A percentile compares a stretch with the other conserved stretches of the same genome.
phyloP scores from a whole-genome alignment of 2,888 invertebrate species.

The Caradrina kadenii region DNA sequence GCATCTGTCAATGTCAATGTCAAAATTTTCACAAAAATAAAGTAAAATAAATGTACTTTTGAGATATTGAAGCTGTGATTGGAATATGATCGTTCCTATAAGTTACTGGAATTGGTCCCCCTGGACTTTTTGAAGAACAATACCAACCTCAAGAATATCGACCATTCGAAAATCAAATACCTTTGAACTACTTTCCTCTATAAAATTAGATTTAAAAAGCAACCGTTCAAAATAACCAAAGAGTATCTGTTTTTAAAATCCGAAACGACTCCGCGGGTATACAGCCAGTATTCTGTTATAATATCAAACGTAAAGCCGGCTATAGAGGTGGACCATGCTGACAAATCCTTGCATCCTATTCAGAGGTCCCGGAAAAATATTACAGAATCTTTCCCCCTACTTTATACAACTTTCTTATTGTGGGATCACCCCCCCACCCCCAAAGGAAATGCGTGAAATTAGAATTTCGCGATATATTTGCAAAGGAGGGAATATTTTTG shows the following conservation, averaged over 20 bases:
- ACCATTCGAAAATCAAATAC: background rate
- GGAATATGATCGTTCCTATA: no score
- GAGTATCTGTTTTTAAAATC: constrained; percentile 27
- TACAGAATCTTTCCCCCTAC: constrained; percentile 56
- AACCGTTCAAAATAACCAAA: constrained; percentile 23
- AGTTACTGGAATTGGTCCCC: no score
- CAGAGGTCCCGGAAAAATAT: constrained; percentile 61
- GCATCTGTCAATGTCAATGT: no score
- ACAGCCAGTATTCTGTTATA: constrained; percentile 50
- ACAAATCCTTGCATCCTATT: constrained; percentile 66
- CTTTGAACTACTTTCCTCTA: background rate
- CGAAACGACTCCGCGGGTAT: constrained; percentile 16
- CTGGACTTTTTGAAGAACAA: no score
- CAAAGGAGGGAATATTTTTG: constrained; percentile 55
- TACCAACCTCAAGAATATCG: background rate
- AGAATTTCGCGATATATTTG: constrained; percentile 66
- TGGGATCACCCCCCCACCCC: constrained; percentile 53
- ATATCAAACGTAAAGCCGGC: constrained; percentile 57
- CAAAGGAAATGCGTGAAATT: constrained; percentile 62
- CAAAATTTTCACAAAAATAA: no score
- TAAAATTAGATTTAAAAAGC: constrained; percentile 19
- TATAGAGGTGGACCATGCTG: constrained; percentile 58
- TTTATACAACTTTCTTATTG: constrained; percentile 63
- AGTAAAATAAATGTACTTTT: no score
- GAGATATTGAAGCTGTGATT: no score